Percentiles rank a stretch among this genome's conserved stretches.
phyloP scores from a whole-genome alignment of 2,113 vertebrate species.

The Ammodytes marinus region DNA sequence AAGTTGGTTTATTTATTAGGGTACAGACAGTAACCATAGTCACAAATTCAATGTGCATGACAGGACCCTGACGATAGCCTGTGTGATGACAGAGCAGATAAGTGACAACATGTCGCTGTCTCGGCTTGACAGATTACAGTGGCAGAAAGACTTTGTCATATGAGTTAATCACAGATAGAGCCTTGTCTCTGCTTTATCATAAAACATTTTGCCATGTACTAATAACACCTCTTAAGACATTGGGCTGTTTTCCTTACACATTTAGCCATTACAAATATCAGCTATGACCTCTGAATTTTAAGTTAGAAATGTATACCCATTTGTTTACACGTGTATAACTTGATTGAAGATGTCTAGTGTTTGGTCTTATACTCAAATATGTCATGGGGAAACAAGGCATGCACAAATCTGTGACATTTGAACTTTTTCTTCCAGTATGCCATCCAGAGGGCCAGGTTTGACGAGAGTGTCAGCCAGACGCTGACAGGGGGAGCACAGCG shows the following conservation, averaged over 20 bases:
- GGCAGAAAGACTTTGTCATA: not conserved
- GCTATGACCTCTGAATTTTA: not conserved
- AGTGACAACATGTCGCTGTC: not conserved
- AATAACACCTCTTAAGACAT: not conserved
- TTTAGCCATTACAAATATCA: not conserved
- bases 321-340: not conserved
- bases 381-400: not conserved
- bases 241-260: not conserved
- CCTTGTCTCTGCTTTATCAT: not conserved
- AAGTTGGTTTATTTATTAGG: too few species aligned
- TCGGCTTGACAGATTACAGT: not conserved
- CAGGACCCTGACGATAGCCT: not conserved
- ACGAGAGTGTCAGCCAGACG: conserved; percentile 85
- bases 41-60: not conserved
- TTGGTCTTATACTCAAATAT: not conserved
- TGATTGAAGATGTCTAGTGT: not conserved
- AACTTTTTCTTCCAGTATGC: conserved; percentile 85
- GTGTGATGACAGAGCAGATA: not conserved
- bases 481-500: conserved; percentile 84
- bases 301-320: not conserved
- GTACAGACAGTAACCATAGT: not conserved
- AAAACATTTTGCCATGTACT: not conserved
- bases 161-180: conserved; percentile 1
- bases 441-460: conserved; percentile 92
- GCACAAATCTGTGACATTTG: conserved; percentile 15